Base-by-base conservation (phyloP, 1,140 invertebrate genomes). In the Sarcophaga bullata region DNA sequence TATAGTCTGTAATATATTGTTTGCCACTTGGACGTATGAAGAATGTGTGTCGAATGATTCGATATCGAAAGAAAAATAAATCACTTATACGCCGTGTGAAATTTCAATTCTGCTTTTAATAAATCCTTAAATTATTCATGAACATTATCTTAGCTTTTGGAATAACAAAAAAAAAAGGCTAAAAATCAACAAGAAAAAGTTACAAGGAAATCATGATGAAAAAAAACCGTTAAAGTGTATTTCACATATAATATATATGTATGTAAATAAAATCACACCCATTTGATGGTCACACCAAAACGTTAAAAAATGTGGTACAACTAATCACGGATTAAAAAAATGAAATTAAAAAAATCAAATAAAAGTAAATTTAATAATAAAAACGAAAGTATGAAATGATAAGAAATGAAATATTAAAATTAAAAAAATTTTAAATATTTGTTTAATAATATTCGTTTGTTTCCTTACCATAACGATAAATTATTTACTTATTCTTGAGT, bases 261-360 rank as follows among this genome's bases (percentile, higher is more conserved):
- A 68, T 68, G 62, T 68, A 68, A 68, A 68, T 68, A 68, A 68
- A 68, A 68, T 68, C 62, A 68, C 62, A 68, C 62, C 62, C 62
- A 17, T 68, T 68, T 68, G n/a, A 68, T 68, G 62, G 62, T 68
- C 62, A 68, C 62, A 68, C 19, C 62, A 17, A 68, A 68, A 68
- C 15, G 62, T n/a, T 68, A 19, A 37, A 37, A 37, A 68, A 68
- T 68, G n/a, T 68, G 1, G 8, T 10, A 25, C 62, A 25, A 68
- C 62, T 25, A 68, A 68, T 58, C 54, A 25, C 19, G 17, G 4
- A 68, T 2, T 37, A 68, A 19, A 68, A 68, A 0, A 68, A 7
- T 15, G 17, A 17, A 68, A 17, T 68, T 68, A 68, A 68, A 68
- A 17, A 9, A 68, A 68, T 3, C 19, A 19, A 17, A 25, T 0